Base-by-base conservation (phyloP, 2,888 invertebrate genomes). In the Brassicogethes aeneus region DNA sequence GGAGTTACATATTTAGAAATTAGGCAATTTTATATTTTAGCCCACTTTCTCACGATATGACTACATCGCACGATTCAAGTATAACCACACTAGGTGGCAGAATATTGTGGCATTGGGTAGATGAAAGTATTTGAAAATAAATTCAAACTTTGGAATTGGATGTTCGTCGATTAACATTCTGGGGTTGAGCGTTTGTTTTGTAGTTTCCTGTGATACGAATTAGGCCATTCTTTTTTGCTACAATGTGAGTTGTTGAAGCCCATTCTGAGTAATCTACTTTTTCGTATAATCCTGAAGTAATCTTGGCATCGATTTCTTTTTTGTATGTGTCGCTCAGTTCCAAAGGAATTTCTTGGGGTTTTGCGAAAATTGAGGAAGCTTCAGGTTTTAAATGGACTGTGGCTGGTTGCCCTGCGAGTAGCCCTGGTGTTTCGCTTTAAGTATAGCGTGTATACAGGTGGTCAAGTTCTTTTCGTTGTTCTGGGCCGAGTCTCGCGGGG, bases 301-400 rank as follows among this genome's bases (percentile, higher is more conserved):
- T 43, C 33, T 48, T 52, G 1, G 43, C 36, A 7, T 52, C 45
- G 7, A 51, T 47, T 37, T 43, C 44, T 17, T 40, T 32, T 1
- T 43, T 46, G 34, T 48, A 46, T 8, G 45, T 37, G 12, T 43
- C 43, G 12, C 41, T 41, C 2, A 51, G 43, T 3, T 47, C 44
- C 7, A 36, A 16, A 2, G 48, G 44, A 8, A 50, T 34, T 12
- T 39, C 40, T 15, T 35, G 5, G 3, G 36, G 15, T 35, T 16
- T 14, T 8, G 15, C 15, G 43, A 56, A 56, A 16, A 43, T 53
- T 3, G 56, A 54, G 15, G 42, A 46, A 3, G 48, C 50, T 8
- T 39, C 48, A 15, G 45, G 44, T 41, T 52, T 54, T 15, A 52
- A 36, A 16, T 57, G 50, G 33, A 56, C 43, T 17, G 35, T 39